These are phyloP conservation scores for Drosophila leontia DNA, from an alignment of 1,140 invertebrate genomes.

Conservation along the genomic window DNA sequence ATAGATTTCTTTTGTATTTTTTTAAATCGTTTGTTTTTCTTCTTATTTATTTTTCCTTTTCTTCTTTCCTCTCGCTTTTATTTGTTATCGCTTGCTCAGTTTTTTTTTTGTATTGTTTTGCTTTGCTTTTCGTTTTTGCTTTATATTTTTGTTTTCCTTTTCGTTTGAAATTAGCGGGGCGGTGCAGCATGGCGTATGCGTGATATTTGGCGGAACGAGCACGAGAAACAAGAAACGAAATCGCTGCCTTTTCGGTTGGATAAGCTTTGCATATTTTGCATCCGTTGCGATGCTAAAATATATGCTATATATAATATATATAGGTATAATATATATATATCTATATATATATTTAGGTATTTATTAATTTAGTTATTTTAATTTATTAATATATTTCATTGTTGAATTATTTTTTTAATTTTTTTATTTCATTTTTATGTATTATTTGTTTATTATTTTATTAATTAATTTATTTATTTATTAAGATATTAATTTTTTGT, in stretches of 20 bases:
- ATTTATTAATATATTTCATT: constrained; percentile 3
- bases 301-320: constrained; percentile 24
- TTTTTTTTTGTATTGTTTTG: not conserved
- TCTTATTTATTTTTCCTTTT: not conserved
- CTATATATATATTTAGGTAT: constrained; percentile 1
- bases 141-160: not conserved
- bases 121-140: not conserved
- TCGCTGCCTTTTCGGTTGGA: constrained; percentile 40
- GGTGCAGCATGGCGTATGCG: constrained; percentile 61
- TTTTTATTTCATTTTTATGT: no score
- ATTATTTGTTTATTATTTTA: no score
- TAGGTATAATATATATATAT: constrained; percentile 10
- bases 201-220: constrained; percentile 48
- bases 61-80: constrained; percentile 3
- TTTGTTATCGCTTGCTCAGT: constrained; percentile 1
- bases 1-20: constrained; percentile 5
- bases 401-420: not conserved
- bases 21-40: constrained; percentile 14
- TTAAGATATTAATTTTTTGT: no score
- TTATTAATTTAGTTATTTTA: constrained; percentile 26
- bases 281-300: constrained; percentile 15
- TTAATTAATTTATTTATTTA: no score
- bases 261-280: constrained; percentile 44
- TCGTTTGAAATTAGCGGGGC: constrained; percentile 40
- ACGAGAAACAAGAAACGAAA: constrained; percentile 23